Evolutionary conservation across 2,888 invertebrate genomes (phyloP), one percentile per base, ranked within the genome.

Genomic region (Bombyx huttoni): DNA sequence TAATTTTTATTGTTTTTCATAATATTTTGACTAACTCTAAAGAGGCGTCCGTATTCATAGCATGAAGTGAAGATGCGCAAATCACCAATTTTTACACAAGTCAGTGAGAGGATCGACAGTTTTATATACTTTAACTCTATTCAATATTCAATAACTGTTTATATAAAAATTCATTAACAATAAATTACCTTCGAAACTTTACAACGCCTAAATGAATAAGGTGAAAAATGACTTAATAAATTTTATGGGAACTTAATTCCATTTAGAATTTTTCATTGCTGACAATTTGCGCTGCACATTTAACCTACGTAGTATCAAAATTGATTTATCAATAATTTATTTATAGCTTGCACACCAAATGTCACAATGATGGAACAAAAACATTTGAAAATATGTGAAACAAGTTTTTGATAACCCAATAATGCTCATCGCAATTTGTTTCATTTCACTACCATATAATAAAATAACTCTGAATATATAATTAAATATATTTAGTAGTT

Each of bases 311-410:
- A 56, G 60, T 62, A 65, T 59, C 58, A 60, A 63, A 64, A 61
- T 61, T 60, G 62, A 58, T 60, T 58, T 59, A 67, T 59, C 59
- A 62, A 63, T 61, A 64, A 60, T 66, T 69, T 62, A 64, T 56
- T 65, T 57, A 56, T 51, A 53, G 58, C 58, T 62, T 68, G 60
- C 64, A 63, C 64, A 63, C 63, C 59, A 65, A 58, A 61, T 56
- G 59, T 61, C 57, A 62, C 58, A 66, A 62, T 56, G 58, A 54
- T 52, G 53, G 54, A 80, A 77, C 65, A 62, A 24, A 73, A 82
- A 80, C 86, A 88, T 85, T 87, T 86, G 87, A 86, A 88, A 87
- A 88, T 83, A 86, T 63, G 87, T 87, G 87, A 88, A 88, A 84
- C 68, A 79, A 80, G 81, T 54, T 67, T 70, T 64, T 10, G 68